Base-by-base conservation (phyloP, 2,797 vertebrate genomes). In the Hephaestus fuliginosus region DNA sequence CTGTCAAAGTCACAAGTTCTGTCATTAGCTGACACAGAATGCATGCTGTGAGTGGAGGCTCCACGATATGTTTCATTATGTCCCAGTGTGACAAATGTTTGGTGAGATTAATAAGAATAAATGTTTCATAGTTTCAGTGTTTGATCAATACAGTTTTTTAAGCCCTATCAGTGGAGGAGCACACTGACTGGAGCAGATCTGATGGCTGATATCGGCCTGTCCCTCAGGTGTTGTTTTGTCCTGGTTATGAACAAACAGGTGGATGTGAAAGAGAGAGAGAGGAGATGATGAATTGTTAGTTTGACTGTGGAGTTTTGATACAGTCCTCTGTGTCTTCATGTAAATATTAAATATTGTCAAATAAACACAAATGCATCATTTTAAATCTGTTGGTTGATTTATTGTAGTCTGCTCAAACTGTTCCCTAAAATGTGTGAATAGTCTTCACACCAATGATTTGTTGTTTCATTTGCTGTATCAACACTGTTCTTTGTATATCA, bases 261-360 rank as follows among this genome's bases (percentile, higher is more conserved):
- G 18, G 46, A 57, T 36, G 52, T 1, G 1, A 18, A 33, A 13
- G 4, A n/a, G 8, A 10, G 28, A 39, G 33, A 43, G 43, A 52
- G n/a, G 43, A 52, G n/a, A n/a, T 49, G 10, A 65, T 49, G 25
- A 60, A 1, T 58, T 25, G 28, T 41, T 48, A 53, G 30, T 41
- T 41, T 43, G 7, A 46, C 28, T 46, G 49, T 68, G 39, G 46
- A 43, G 68, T 51, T 46, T 60, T 41, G 41, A 53, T 63, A 12
- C 64, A 60, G 36, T 46, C 52, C 33, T 57, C 52, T 72, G 62
- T 76, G 68, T 51, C 13, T 63, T 73, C 57, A 48, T 80, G 82
- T 84, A 74, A 62, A 84, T 81, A 74, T 57, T 55, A 55, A 49
- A 80, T 15, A 65, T 5, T 33, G 30, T 65, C 17, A 25, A 81